Evolutionary conservation across 2,113 vertebrate species (phyloP).

Genomic region (Tympanuchus pallidicinctus): DNA sequence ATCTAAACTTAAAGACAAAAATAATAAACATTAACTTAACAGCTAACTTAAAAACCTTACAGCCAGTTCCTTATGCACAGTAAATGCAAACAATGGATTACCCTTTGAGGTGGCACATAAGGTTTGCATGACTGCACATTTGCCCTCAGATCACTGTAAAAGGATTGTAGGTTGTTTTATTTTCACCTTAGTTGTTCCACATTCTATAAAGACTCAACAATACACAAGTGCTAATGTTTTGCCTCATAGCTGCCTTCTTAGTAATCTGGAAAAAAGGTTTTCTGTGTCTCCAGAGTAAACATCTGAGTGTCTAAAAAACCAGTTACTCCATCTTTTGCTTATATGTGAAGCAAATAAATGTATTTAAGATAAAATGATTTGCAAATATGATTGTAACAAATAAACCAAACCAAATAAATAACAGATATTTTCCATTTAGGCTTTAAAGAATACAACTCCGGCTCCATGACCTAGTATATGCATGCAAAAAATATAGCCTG

Average conservation of each 20-base stretch:
- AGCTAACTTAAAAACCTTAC: not conserved
- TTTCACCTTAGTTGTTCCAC: not conserved
- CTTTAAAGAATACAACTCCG: conserved; percentile 26
- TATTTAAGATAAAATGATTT: conserved; percentile 19
- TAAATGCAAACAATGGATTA: not conserved
- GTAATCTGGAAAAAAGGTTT: not conserved
- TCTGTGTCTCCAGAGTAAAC: conserved; percentile 21
- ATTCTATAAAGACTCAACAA: not conserved
- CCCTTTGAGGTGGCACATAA: not conserved
- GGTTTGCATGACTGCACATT: not conserved
- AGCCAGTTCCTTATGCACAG: not conserved
- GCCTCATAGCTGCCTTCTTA: not conserved
- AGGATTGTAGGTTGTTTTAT: not conserved
- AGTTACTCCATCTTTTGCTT: not conserved
- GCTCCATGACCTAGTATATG: conserved; percentile 9
- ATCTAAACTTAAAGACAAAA: not conserved
- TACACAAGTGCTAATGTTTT: not conserved
- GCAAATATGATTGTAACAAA: conserved; percentile 47
- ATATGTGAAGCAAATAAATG: conserved; percentile 33
- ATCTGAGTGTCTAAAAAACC: not conserved
- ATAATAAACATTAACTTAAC: not conserved
- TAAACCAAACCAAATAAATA: conserved; percentile 45
- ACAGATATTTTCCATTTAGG: not conserved
- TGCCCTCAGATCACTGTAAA: not conserved
- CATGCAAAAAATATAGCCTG: not conserved